A percentile compares a stretch with the other conserved stretches of the same genome.
Conservation (phyloP, 30 jellyfish, hydroid and myxozoan species). For the Aurelia sp. region DNA sequence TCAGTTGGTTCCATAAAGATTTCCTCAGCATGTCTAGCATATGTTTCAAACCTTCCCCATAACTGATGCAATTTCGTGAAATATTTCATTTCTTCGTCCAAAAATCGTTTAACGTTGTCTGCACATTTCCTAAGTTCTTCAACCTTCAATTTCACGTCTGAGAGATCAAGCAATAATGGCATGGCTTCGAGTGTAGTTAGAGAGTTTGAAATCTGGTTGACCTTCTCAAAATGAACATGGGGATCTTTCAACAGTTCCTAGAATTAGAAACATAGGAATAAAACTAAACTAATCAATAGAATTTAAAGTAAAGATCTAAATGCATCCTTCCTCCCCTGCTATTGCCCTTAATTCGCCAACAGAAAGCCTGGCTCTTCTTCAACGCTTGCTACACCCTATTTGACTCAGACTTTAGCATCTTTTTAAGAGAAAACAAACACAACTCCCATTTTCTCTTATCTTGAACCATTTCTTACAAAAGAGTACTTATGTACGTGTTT, state of each 20-base stretch:
- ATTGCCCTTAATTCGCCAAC: too few species aligned
- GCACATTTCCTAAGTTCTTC: conserved; percentile 15
- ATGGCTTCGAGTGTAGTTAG: conserved; percentile 1
- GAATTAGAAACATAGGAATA: not conserved
- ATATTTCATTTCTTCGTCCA: not conserved
- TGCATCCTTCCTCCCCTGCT: too few species aligned
- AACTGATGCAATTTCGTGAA: conserved; percentile 7
- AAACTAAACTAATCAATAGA: not conserved
- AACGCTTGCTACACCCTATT: too few species aligned
- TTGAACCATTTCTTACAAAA: too few species aligned
- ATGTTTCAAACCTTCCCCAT: conserved; percentile 64
- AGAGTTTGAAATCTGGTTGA: not conserved
- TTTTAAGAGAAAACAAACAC: too few species aligned
- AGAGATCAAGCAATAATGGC: not conserved
- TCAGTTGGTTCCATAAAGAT: conserved; percentile 47
- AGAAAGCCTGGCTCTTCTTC: too few species aligned
- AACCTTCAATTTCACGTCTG: not conserved
- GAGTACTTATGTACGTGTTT: too few species aligned
- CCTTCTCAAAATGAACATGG: conserved; percentile 31
- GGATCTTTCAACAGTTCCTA: conserved; percentile 27
- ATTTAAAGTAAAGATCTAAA: not conserved
- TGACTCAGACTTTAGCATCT: too few species aligned
- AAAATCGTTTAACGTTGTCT: conserved; percentile 7
- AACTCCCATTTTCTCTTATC: too few species aligned
- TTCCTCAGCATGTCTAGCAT: conserved; percentile 55